Evolutionary conservation across 2,888 invertebrate species (phyloP).

Genomic region (Mimumesa dahlbomi): DNA sequence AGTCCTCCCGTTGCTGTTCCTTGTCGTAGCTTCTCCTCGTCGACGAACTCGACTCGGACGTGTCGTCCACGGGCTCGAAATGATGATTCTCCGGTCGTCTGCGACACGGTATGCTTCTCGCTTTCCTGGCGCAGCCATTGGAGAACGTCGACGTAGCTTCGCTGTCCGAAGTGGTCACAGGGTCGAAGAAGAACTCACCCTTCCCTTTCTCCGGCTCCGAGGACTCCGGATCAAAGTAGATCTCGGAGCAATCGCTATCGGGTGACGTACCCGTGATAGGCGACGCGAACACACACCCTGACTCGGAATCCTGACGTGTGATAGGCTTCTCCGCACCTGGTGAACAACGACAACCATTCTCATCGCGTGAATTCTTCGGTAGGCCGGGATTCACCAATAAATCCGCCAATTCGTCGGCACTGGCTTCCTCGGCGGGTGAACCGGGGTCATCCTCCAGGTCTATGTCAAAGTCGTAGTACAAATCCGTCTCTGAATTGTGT

Average conservation of each 20-base stretch:
- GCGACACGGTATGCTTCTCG: not conserved
- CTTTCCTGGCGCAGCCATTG: conserved; percentile 15
- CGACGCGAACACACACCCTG: conserved; percentile 81
- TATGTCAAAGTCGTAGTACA: conserved; percentile 74
- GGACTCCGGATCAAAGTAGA: conserved; percentile 74
- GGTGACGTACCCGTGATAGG: conserved; percentile 71
- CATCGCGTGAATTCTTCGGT: too few species aligned
- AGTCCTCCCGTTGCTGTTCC: conserved; percentile 41
- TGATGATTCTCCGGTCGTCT: conserved; percentile 16
- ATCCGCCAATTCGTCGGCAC: conserved; percentile 80
- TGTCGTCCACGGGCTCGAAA: conserved; percentile 59
- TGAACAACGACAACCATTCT: conserved; percentile 80
- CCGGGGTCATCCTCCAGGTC: conserved; percentile 84
- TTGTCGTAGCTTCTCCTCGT: conserved; percentile 30
- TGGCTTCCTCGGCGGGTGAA: conserved; percentile 85
- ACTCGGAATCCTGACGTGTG: conserved; percentile 76
- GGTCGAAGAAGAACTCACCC: conserved; percentile 65
- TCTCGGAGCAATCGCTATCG: conserved; percentile 80
- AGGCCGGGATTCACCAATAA: conserved; percentile 76
- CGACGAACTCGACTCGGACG: conserved; percentile 67
- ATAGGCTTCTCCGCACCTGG: conserved; percentile 82
- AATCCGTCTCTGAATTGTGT: conserved; percentile 76
- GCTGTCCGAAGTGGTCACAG: conserved; percentile 67
- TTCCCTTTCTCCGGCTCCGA: conserved; percentile 70
- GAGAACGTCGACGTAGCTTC: conserved; percentile 56